Percentiles rank a stretch among this genome's conserved stretches.
Conservation (phyloP, 2,888 invertebrate genomes). For the Tenthredo amoena region DNA sequence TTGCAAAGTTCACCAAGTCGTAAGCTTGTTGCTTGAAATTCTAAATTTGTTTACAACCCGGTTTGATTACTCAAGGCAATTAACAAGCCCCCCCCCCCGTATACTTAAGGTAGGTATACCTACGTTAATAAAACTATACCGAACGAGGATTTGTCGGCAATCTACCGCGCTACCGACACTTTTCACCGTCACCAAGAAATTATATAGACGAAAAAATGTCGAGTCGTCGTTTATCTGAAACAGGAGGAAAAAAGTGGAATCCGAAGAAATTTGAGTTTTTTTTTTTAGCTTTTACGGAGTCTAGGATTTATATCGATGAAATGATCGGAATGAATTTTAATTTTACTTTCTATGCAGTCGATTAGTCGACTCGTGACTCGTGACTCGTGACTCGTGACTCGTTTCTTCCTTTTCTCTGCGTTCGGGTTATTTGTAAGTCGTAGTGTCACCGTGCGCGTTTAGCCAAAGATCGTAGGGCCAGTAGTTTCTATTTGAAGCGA, state of each 20-base stretch:
- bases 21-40: conserved; percentile 29
- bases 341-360: not conserved
- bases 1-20: conserved; percentile 22
- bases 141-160: not conserved
- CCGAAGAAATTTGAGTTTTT: not conserved
- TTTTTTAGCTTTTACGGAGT: not conserved
- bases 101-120: not conserved
- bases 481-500: conserved; percentile 19
- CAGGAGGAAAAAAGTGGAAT: not conserved
- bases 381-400: not conserved
- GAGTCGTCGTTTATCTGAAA: not conserved
- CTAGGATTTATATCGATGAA: not conserved
- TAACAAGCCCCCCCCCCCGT: not conserved
- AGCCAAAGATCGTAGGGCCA: not conserved
- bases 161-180: not conserved
- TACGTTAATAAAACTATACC: not conserved
- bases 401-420: not conserved
- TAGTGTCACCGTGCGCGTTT: not conserved
- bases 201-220: not conserved
- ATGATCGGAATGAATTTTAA: not conserved
- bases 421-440: not conserved
- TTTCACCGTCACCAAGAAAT: not conserved
- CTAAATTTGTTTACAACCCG: conserved; percentile 18
- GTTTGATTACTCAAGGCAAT: conserved; percentile 9
- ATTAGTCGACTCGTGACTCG: not conserved